phyloP scores from a whole-genome alignment of 2,797 vertebrate species.

The Cercopithecus hamlyni region DNA sequence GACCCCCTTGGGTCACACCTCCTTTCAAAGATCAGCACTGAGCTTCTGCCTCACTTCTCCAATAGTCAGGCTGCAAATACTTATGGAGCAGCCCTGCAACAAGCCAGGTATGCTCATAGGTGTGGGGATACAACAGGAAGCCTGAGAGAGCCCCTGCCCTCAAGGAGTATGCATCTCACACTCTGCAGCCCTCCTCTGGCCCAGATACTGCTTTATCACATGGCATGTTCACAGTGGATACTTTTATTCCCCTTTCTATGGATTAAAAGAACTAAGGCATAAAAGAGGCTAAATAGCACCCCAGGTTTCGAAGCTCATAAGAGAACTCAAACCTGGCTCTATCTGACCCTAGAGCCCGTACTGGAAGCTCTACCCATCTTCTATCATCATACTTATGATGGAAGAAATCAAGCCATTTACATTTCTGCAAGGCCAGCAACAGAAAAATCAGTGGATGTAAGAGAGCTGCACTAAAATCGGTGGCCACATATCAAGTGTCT shows the following conservation, averaged over 20 bases:
- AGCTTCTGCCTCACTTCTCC: not conserved
- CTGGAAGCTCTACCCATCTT: not conserved
- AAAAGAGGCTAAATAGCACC: not conserved
- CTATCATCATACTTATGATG: not conserved
- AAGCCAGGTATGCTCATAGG: not conserved
- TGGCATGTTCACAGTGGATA: not conserved
- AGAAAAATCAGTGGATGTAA: not conserved
- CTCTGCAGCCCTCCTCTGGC: not conserved
- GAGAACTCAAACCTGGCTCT: not conserved
- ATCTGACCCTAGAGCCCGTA: not conserved
- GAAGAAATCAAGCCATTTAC: slow-evolving; percentile 23
- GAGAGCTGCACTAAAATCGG: not conserved
- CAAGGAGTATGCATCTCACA: not conserved
- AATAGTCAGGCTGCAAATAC: not conserved
- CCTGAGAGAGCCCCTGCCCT: not conserved
- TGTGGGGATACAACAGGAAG: not conserved
- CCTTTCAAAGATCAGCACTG: not conserved
- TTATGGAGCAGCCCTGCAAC: not conserved
- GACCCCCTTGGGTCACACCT: not conserved
- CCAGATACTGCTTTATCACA: not conserved
- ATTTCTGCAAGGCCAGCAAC: slow-evolving; percentile 21
- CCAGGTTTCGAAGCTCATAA: not conserved
- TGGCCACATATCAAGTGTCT: not conserved
- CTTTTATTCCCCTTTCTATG: not conserved
- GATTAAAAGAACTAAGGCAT: not conserved